phyloP scores from a whole-genome alignment of 2,888 invertebrate species.

The Diachrysia chrysitis region DNA sequence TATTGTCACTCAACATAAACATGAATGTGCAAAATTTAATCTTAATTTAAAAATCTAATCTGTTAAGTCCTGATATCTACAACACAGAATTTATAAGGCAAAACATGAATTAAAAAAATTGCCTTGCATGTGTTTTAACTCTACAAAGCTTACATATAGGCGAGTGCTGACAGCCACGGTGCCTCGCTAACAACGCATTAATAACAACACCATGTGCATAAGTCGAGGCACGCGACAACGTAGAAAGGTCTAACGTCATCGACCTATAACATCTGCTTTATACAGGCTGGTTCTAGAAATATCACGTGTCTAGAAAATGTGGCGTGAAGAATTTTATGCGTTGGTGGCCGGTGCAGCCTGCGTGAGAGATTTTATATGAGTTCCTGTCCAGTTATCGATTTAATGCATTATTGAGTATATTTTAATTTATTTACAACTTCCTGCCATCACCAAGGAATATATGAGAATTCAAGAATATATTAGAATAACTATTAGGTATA shows the following conservation, averaged over 20 bases:
- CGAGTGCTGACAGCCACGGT: constrained; percentile 69
- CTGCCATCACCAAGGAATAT: constrained; percentile 7
- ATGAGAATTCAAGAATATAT: background rate
- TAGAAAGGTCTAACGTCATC: constrained; percentile 85
- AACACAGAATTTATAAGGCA: background rate
- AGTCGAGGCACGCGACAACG: constrained; percentile 75
- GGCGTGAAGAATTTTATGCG: constrained; percentile 50
- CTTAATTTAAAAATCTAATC: no score
- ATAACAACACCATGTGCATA: constrained; percentile 69
- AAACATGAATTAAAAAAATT: constrained; percentile 19
- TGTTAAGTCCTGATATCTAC: constrained; percentile 8
- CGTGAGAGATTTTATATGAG: constrained; percentile 47
- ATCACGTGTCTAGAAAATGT: constrained; percentile 51
- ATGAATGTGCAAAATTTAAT: no score
- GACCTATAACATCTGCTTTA: constrained; percentile 81
- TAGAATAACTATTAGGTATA: constrained; percentile 9
- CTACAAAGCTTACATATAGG: constrained; percentile 61
- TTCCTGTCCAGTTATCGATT: constrained; percentile 35
- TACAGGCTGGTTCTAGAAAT: constrained; percentile 60
- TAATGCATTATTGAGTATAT: constrained; percentile 21
- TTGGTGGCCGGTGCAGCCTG: constrained; percentile 42
- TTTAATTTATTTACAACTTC: constrained; percentile 24
- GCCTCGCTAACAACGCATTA: constrained; percentile 61
- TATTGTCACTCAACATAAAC: no score
- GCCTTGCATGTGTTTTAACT: constrained; percentile 53